Base-by-base conservation (phyloP, 1,140 invertebrate species). In the Cydia fagiglandana region DNA sequence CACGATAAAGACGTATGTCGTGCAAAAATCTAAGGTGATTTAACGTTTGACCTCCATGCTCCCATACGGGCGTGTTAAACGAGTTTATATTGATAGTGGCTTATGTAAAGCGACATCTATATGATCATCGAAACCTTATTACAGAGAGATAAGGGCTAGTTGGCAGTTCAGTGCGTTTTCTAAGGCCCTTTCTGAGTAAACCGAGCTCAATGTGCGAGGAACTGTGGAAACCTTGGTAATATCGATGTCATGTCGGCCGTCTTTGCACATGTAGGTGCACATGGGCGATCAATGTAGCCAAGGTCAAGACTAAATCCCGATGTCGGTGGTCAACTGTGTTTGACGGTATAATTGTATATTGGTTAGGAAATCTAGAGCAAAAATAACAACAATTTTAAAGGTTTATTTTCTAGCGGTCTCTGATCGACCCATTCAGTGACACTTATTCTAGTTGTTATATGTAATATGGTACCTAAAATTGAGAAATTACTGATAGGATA, bases 231-330 rank as follows among this genome's bases (percentile, higher is more conserved):
- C 56, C 56, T 61, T 61, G 56, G 15, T 24, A 20, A 12, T 24
- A 61, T 61, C 56, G 56, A 56, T 56, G 53, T 56, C 53, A 56
- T 56, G 15, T 24, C 6, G 17, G 2, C 9, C 56, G 56, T 61
- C 9, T 10, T 9, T 24, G 56, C 20, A 61, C 20, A 61, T 61
- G 56, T n/a, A 53, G 50, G 50, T 17, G n/a, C 4, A 53, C 17
- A 53, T 53, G n/a, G 4, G 0, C 50, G 56, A 61, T 61, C 17
- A 5, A 61, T 61, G 56, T 20, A 24, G 56, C 20, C 9, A 61
- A 61, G 56, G 56, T 61, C 56, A 61, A 61, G 53, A 17, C 56
- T 61, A 61, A 61, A 13, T 7, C 15, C n/a, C 56, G 56, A 24
- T 61, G 56, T 61, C 10, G 2, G 20, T 56, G 53, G n/a, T 61